These are phyloP conservation scores for Lycophotia porphyrea DNA, from an alignment of 2,888 invertebrate species.

Conservation along the genomic window DNA sequence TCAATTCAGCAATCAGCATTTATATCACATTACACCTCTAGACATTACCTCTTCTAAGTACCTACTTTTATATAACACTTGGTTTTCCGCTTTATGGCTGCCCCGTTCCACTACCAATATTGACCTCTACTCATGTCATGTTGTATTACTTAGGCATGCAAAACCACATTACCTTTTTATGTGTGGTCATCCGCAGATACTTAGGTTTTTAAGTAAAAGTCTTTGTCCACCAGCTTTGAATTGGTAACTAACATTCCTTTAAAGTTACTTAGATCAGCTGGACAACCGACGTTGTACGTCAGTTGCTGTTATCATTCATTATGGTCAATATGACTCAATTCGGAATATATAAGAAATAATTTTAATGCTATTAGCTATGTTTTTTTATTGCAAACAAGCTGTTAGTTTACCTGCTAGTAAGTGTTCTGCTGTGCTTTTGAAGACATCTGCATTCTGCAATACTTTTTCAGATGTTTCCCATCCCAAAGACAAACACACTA, in stretches of 20 bases:
- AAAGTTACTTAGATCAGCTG: background rate
- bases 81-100: background rate
- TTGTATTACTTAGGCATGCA: background rate
- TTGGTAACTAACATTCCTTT: background rate
- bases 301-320: background rate
- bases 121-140: background rate
- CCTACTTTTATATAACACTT: background rate
- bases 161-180: slow-evolving; percentile 2
- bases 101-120: background rate
- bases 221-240: slow-evolving; percentile 16
- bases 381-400: background rate
- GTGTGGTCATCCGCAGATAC: background rate
- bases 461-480: background rate
- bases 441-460: background rate
- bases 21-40: background rate
- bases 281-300: background rate
- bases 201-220: background rate
- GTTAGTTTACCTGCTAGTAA: background rate
- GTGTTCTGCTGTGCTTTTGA: too few relatives aligned
- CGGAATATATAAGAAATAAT: background rate
- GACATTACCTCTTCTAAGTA: background rate
- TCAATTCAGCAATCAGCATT: background rate
- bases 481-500: background rate
- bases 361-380: background rate
- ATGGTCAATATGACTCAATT: slow-evolving; percentile 1